A percentile compares a stretch with the other conserved stretches of the same genome.
These are phyloP conservation scores for Eustalomyia histrio DNA, from an alignment of 2,888 invertebrate species.

Conservation along the genomic window DNA sequence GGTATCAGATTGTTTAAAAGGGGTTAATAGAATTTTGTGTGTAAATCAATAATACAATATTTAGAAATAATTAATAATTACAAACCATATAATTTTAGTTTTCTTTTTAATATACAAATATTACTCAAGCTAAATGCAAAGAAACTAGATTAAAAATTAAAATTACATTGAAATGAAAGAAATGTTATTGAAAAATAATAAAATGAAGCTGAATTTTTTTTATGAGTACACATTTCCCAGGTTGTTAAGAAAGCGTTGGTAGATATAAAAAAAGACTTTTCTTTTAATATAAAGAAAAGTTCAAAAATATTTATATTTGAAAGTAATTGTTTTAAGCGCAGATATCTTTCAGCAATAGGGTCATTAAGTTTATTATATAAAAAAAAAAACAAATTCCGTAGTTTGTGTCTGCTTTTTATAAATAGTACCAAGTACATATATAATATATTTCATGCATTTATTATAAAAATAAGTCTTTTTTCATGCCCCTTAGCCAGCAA, in stretches of 20 bases:
- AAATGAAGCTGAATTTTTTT: slow-evolving; percentile 9
- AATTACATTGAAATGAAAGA: neutral
- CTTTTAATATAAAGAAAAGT: slow-evolving; percentile 3
- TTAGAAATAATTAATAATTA: slow-evolving; percentile 11
- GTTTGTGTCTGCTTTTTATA: neutral
- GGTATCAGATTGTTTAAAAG: neutral
- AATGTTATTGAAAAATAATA: neutral
- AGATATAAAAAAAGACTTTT: neutral
- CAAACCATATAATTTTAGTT: slow-evolving; percentile 17
- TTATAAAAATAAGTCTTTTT: neutral
- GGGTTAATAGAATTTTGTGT: slow-evolving; percentile 19
- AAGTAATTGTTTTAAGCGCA: neutral
- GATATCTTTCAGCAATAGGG: neutral
- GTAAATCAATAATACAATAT: slow-evolving; percentile 6
- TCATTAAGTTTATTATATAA: neutral
- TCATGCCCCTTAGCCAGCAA: neutral
- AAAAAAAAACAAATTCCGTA: neutral
- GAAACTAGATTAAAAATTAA: neutral
- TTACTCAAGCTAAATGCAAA: slow-evolving; percentile 33
- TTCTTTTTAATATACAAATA: neutral
- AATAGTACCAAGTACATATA: neutral
- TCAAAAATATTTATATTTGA: slow-evolving; percentile 3
- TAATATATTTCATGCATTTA: neutral
- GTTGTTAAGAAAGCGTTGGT: neutral
- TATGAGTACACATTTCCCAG: slow-evolving; percentile 46